Evolutionary conservation across 2,113 vertebrate genomes (phyloP), one percentile per base, ranked within the genome.

Genomic region (Benitochromis conjunctus): DNA sequence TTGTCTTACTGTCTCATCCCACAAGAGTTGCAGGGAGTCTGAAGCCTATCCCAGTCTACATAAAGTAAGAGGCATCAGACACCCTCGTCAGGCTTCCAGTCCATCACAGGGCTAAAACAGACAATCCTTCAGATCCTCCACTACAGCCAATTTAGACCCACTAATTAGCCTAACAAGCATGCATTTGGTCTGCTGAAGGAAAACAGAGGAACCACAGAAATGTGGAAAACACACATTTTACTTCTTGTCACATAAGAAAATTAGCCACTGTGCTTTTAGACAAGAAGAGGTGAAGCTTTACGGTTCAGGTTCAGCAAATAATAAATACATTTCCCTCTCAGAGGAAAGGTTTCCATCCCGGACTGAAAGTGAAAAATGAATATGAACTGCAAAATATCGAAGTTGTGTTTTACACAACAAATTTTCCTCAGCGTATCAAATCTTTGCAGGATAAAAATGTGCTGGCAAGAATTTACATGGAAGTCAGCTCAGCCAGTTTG

Each of bases 371-470:
- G 6, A 29, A n/a, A 46, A 51, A 80, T 21, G 1, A 80, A 62
- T 6, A 41, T 18, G 5, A n/a, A 41, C 21, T 57, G 38, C 7
- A 64, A 5, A 29, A 21, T 19, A 18, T 83, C 2, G 0, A 71
- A 7, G n/a, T 43, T 36, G 46, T 84, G 24, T 79, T 66, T 19
- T 19, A 62, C 31, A 62, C 46, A 81, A 71, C 26, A 3, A 43
- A 18, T 76, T 62, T 43, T 79, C 34, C 81, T 79, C 19, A 21
- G 14, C 55, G 51, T 69, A 80, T 80, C 64, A 84, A 80, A 92
- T 86, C 58, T 69, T 62, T n/a, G 51, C 19, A 74, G 36, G 11
- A 69, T 54, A 55, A 83, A 87, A 83, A 81, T 79, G 9, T 60
- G 56, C 8, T 91, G 85, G 76, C 62, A 82, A 43, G 31, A 81